A percentile compares a stretch with the other conserved stretches of the same genome.
Evolutionary conservation across 2,888 invertebrate genomes (phyloP).

Genomic region (Heteromyza rotundicornis): DNA sequence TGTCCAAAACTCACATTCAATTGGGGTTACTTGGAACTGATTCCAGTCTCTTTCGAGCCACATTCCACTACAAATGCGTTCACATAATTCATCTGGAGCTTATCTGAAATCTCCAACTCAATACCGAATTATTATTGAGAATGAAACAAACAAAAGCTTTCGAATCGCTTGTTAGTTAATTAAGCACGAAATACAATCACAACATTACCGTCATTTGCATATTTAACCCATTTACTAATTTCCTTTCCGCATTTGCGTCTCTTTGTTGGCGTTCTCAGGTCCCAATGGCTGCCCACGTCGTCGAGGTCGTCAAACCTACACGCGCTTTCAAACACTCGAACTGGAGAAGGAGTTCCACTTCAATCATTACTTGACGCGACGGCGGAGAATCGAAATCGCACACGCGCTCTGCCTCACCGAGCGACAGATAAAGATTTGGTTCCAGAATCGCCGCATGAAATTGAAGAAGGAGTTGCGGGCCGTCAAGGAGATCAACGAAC

Average conservation of each 20-base stretch:
- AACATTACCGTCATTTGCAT: conserved; percentile 18
- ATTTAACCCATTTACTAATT: conserved; percentile 9
- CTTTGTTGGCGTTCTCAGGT: conserved; percentile 67
- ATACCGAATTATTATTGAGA: too few relatives aligned
- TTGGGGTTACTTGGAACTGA: too few relatives aligned
- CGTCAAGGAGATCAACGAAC: conserved; percentile 94
- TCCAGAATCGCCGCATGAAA: conserved; percentile 96
- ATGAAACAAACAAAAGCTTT: conserved; percentile 17
- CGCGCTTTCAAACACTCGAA: conserved; percentile 96
- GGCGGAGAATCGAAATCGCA: conserved; percentile 96
- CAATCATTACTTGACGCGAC: conserved; percentile 95
- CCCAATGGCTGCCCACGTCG: conserved; percentile 94
- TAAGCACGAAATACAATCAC: conserved; percentile 34
- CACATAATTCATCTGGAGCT: conserved; percentile 35
- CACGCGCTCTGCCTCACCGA: conserved; percentile 95
- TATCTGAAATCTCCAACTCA: too few relatives aligned
- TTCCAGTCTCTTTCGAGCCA: too few relatives aligned
- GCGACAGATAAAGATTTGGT: conserved; percentile 96
- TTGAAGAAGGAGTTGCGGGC: conserved; percentile 94
- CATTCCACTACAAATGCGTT: conserved; percentile 29
- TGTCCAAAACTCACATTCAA: too few relatives aligned
- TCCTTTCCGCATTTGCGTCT: neutral
- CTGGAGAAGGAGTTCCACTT: conserved; percentile 98
- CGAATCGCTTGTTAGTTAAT: conserved; percentile 38
- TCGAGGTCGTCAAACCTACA: conserved; percentile 96